Conservation (phyloP, 2,888 invertebrate genomes). For the Heliconius erato region DNA sequence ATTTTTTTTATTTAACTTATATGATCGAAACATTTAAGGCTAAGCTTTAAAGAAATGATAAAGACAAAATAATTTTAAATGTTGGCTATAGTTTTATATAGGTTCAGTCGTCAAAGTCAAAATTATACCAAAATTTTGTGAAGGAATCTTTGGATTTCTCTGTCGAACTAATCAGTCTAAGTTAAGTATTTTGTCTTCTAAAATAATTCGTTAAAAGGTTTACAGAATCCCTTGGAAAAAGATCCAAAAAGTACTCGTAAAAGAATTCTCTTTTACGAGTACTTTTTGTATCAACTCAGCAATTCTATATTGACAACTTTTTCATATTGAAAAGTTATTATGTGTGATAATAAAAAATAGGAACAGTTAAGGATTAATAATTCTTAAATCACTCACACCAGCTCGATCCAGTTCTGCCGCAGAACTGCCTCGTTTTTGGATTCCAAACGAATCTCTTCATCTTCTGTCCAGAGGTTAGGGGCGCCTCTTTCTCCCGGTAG, state of each 20-base stretch:
- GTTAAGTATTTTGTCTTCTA: background rate
- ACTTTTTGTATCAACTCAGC: too few relatives aligned
- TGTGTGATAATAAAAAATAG: background rate
- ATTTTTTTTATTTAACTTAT: too few relatives aligned
- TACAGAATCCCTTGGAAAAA: background rate
- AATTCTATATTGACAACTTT: too few relatives aligned
- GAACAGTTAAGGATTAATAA: background rate
- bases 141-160: too few relatives aligned
- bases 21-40: too few relatives aligned
- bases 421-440: constrained; percentile 89
- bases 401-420: constrained; percentile 91
- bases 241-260: too few relatives aligned
- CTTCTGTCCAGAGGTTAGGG: constrained; percentile 85
- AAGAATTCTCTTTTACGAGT: too few relatives aligned
- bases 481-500: constrained; percentile 87
- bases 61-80: background rate
- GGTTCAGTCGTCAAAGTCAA: background rate
- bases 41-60: background rate
- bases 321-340: background rate
- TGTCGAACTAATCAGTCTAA: too few relatives aligned
- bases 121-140: too few relatives aligned
- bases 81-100: background rate
- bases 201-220: background rate
- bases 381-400: constrained; percentile 90
- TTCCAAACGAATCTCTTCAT: constrained; percentile 91